Evolutionary conservation across 92 coral and sea anemone species (phyloP).

Genomic region (Zoanthus solanderi): DNA sequence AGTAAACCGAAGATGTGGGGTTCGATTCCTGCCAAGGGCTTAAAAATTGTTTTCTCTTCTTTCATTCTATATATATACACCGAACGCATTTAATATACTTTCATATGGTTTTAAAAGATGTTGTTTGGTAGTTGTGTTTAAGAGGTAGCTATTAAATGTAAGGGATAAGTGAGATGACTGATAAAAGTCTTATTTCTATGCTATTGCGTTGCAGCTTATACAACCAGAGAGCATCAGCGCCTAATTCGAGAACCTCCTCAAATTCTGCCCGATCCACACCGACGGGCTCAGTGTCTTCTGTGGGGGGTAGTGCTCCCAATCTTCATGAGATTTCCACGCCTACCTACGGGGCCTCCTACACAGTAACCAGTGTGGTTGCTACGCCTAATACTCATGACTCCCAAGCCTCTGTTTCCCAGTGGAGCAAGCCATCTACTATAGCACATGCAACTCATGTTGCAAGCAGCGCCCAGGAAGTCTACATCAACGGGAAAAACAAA

Average conservation of each 20-base stretch:
- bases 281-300: constrained; percentile 80
- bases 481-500: constrained; percentile 59
- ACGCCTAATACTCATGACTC: constrained; percentile 59
- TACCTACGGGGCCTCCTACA: constrained; percentile 86
- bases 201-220: constrained; percentile 14
- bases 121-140: too few relatives aligned
- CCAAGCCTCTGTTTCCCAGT: constrained; percentile 17
- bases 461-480: constrained; percentile 41
- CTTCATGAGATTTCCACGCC: constrained; percentile 74
- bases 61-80: too few relatives aligned
- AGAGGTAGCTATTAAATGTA: too few relatives aligned
- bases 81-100: too few relatives aligned
- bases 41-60: too few relatives aligned
- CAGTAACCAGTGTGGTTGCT: constrained; percentile 73
- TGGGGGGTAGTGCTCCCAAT: constrained; percentile 82
- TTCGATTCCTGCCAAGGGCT: too few relatives aligned
- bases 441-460: constrained; percentile 47
- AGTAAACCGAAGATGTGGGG: too few relatives aligned
- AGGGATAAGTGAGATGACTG: too few relatives aligned
- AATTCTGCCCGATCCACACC: constrained; percentile 47
- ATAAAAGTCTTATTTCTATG: neutral
- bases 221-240: constrained; percentile 42
- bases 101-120: too few relatives aligned
- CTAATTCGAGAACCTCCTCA: constrained; percentile 35
- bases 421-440: constrained; percentile 30